A percentile compares a stretch with the other conserved stretches of the same genome.
Conservation (phyloP, 2,797 vertebrate genomes). For the Myotis pilosus region DNA sequence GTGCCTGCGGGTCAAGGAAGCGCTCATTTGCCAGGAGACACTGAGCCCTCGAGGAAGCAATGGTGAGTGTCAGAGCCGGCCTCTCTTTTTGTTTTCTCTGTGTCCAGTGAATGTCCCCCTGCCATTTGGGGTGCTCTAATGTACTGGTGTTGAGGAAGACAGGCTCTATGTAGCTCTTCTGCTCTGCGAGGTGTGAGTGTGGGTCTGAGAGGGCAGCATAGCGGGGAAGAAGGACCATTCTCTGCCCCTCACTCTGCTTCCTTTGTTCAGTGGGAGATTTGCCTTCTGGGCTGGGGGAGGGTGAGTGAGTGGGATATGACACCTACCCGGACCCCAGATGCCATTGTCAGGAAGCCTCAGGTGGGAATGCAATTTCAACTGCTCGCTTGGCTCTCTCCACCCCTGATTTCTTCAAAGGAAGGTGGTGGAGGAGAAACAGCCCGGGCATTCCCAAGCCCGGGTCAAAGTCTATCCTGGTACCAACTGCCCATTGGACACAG, state of each 20-base stretch:
- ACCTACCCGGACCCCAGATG: background rate
- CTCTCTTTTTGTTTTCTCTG: background rate
- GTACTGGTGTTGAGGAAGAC: background rate
- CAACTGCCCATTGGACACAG: too few species aligned
- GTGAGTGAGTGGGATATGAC: background rate
- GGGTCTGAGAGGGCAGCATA: too few species aligned
- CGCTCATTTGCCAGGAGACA: background rate
- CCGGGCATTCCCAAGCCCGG: background rate
- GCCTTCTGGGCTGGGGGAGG: background rate
- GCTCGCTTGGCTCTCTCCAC: background rate
- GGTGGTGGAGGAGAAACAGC: background rate
- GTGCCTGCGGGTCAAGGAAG: background rate
- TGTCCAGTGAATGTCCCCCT: background rate
- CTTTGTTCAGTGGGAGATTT: background rate
- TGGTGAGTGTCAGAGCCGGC: constrained; percentile 55
- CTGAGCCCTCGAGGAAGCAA: background rate
- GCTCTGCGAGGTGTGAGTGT: too few species aligned
- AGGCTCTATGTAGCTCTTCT: background rate
- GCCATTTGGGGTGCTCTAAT: background rate
- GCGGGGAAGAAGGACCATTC: accelerated
- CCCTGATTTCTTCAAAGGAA: constrained; percentile 2
- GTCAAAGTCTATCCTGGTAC: too few species aligned
- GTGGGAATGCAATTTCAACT: background rate
- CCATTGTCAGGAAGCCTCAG: background rate
- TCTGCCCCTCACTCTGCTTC: background rate